These are phyloP conservation scores for Pollenia angustigena DNA, from an alignment of 2,888 invertebrate genomes.

Conservation along the genomic window DNA sequence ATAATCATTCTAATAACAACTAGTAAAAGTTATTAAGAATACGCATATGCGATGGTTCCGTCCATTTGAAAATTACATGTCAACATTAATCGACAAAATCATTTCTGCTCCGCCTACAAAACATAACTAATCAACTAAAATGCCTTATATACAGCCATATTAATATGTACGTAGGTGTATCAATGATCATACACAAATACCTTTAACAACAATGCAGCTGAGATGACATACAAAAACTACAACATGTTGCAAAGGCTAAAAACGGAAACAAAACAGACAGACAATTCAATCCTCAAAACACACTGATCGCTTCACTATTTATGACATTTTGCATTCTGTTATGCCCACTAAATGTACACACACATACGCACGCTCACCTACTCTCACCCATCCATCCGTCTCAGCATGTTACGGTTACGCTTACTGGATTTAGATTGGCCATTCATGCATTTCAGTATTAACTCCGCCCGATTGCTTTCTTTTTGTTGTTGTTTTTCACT, in stretches of 20 bases:
- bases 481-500: slow-evolving; percentile 63
- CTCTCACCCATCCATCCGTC: slow-evolving; percentile 53
- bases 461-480: slow-evolving; percentile 83
- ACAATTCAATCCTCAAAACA: slow-evolving; percentile 11
- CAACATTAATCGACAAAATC: slow-evolving; percentile 56
- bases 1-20: not conserved
- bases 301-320: slow-evolving; percentile 74
- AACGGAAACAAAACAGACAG: slow-evolving; percentile 54
- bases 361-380: slow-evolving; percentile 47
- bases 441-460: slow-evolving; percentile 84
- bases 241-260: slow-evolving; percentile 40
- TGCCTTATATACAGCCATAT: not conserved
- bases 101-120: slow-evolving; percentile 80
- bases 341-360: slow-evolving; percentile 26
- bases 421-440: slow-evolving; percentile 84
- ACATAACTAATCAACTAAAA: not conserved
- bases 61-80: slow-evolving; percentile 52
- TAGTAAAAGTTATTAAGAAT: not conserved
- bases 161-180: not conserved
- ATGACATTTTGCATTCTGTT: slow-evolving; percentile 79
- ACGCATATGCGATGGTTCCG: slow-evolving; percentile 24
- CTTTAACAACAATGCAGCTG: slow-evolving; percentile 14
- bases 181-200: not conserved
- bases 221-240: slow-evolving; percentile 29
- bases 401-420: slow-evolving; percentile 81